These are phyloP conservation scores for Melangyna quadrimaculata DNA, from an alignment of 2,888 invertebrate genomes.

Conservation along the genomic window DNA sequence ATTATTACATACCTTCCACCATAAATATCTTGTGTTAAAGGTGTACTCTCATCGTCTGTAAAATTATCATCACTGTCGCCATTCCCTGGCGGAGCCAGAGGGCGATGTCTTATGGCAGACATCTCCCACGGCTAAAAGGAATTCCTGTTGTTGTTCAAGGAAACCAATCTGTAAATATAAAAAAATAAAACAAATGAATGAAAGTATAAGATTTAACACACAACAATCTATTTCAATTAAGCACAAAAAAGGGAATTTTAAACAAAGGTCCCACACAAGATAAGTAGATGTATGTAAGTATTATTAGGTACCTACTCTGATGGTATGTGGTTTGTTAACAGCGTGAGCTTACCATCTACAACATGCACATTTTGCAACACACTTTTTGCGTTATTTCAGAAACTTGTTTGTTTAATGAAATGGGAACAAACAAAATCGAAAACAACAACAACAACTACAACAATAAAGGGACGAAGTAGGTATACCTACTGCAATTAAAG, in stretches of 20 bases:
- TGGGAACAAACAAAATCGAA: background rate
- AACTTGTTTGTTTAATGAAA: slow-evolving; percentile 1
- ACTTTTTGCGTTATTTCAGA: background rate
- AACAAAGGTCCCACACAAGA: slow-evolving; percentile 38
- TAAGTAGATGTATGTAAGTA: background rate
- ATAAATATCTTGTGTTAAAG: slow-evolving; percentile 93
- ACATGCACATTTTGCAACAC: background rate
- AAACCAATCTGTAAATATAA: slow-evolving; percentile 53
- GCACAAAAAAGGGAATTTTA: slow-evolving; percentile 27
- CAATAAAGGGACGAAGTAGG: slow-evolving; percentile 1
- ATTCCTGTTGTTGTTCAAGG: slow-evolving; percentile 27
- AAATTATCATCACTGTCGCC: slow-evolving; percentile 87
- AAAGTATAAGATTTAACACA: slow-evolving; percentile 30
- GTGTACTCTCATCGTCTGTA: slow-evolving; percentile 93
- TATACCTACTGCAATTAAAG: slow-evolving; percentile 39
- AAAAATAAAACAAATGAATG: slow-evolving; percentile 29
- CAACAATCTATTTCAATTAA: slow-evolving; percentile 58
- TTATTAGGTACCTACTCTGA: background rate
- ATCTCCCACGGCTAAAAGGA: slow-evolving; percentile 80
- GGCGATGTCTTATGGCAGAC: slow-evolving; percentile 85
- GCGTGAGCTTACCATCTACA: background rate
- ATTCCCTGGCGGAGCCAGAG: slow-evolving; percentile 81
- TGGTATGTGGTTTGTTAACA: background rate
- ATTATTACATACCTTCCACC: slow-evolving; percentile 89
- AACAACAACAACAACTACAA: background rate